Base-by-base conservation (phyloP, 2,888 invertebrate species). In the Notodonta dromedarius region DNA sequence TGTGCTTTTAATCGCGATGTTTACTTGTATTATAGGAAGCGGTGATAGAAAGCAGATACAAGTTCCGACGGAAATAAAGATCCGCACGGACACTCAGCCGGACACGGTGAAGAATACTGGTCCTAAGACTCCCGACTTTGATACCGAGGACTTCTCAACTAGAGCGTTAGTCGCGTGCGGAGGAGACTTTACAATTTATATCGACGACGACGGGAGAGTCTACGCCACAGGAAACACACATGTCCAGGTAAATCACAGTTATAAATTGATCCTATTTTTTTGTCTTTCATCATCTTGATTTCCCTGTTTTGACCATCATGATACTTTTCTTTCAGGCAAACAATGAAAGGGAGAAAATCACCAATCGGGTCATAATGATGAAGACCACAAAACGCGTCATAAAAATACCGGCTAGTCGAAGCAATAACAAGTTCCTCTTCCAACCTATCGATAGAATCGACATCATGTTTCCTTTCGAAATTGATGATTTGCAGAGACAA, bases 141-240 rank as follows among this genome's bases (percentile, higher is more conserved):
- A 84, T 52, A 83, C 74, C 70, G 78, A 76, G 7, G 79, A 80
- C 11, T 64, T 79, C 5, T 82, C 68, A 35, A 86, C 84, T 0
- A 87, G 77, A 57, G 87, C 90, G 7, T 63, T 90, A 79, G 94
- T 96, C 50, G 94, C 94, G 39, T 97, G 97, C 78, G 97, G 97
- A 0, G 95, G 96, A 14, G 97, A 97, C 85, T 97, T 96, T 78
- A 97, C 96, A 0, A 91, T 97, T 64, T 96, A 96, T 40, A 91
- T 97, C 58, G 94, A 95, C 69, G 91, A 94, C 59, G 93, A 92
- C 58, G 96, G 96, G 35, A 94, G 95, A 71, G 89, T 97, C 42
- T 95, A 96, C 84, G 96, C 96, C 9, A 97, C 97, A 94, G 98
- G 97, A 32, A 96, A 96, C 72, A 95, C 96, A 56, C 90, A 89